Conservation (phyloP, 1,140 invertebrate species). For the Sesamia nonagrioides region DNA sequence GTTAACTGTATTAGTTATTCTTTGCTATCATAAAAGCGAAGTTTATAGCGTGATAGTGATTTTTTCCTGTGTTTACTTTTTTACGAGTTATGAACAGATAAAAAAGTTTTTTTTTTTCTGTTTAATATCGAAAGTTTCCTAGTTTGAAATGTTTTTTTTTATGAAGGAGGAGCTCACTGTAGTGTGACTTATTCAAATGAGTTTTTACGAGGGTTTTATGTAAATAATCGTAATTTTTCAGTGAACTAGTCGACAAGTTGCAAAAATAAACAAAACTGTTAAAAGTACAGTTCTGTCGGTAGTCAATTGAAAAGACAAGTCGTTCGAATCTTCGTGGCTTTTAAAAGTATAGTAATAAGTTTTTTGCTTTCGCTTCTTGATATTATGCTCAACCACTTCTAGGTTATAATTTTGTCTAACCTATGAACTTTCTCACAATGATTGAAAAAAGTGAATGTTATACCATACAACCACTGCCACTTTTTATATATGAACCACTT, state of each 20-base stretch:
- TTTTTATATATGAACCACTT: background rate
- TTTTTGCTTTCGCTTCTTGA: slow-evolving; percentile 2
- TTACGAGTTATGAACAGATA: slow-evolving; percentile 13
- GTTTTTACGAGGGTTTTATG: slow-evolving; percentile 5
- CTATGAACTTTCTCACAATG: slow-evolving; percentile 16
- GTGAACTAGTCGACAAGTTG: background rate
- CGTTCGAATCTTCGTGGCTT: slow-evolving; percentile 10
- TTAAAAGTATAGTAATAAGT: slow-evolving; percentile 8
- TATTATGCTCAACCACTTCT: background rate
- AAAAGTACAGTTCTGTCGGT: background rate
- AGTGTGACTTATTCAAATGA: slow-evolving; percentile 12
- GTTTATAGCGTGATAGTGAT: slow-evolving; percentile 42
- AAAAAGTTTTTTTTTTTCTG: slow-evolving; percentile 21
- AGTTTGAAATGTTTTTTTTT: slow-evolving; percentile 8
- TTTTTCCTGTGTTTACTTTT: slow-evolving; percentile 11
- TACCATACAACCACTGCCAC: background rate
- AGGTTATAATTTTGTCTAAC: background rate
- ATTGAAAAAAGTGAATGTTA: background rate
- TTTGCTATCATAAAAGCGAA: slow-evolving; percentile 39
- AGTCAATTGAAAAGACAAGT: slow-evolving; percentile 1
- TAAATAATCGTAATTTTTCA: background rate
- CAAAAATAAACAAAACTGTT: slow-evolving; percentile 16
- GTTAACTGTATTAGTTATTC: slow-evolving; percentile 42
- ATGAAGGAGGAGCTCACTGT: background rate
- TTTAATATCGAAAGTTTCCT: slow-evolving; percentile 30